Evolutionary conservation across 2,888 invertebrate genomes (phyloP).

Genomic region (Chrysolina haemoptera): DNA sequence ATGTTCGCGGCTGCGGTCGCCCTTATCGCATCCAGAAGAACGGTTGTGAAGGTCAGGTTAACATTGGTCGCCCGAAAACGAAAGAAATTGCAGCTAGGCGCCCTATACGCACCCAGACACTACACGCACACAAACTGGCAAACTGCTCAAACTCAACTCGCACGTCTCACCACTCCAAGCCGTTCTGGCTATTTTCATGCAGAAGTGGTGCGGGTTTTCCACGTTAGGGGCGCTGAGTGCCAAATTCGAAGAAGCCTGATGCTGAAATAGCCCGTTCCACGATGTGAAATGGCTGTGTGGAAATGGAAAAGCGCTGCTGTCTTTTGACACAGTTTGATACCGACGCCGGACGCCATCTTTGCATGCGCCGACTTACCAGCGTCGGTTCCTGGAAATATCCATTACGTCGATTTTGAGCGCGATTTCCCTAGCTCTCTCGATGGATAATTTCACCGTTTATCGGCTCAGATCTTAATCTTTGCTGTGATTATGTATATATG

Average conservation of each 20-base stretch:
- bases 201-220: constrained; percentile 37
- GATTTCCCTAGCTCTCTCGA: not conserved
- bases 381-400: not conserved
- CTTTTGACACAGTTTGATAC: constrained; percentile 4
- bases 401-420: not conserved
- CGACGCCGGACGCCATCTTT: constrained; percentile 10
- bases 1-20: constrained; percentile 68
- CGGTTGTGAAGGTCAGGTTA: constrained; percentile 68
- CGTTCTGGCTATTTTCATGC: constrained; percentile 63
- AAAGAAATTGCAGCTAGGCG: constrained; percentile 64
- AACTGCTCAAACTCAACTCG: constrained; percentile 56
- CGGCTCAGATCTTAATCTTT: not conserved
- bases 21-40: constrained; percentile 65
- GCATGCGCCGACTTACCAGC: constrained; percentile 1
- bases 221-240: constrained; percentile 56
- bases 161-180: constrained; percentile 65
- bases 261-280: constrained; percentile 19
- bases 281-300: constrained; percentile 10
- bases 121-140: constrained; percentile 62
- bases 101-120: constrained; percentile 68
- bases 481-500: not conserved
- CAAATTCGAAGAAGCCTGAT: constrained; percentile 6
- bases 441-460: constrained; percentile 1
- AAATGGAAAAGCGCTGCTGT: constrained; percentile 11
- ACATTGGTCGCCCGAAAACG: constrained; percentile 67